Percentiles rank a stretch among this genome's conserved stretches.
Conservation (phyloP, 2,888 invertebrate genomes). For the Phyllotreta striolata region DNA sequence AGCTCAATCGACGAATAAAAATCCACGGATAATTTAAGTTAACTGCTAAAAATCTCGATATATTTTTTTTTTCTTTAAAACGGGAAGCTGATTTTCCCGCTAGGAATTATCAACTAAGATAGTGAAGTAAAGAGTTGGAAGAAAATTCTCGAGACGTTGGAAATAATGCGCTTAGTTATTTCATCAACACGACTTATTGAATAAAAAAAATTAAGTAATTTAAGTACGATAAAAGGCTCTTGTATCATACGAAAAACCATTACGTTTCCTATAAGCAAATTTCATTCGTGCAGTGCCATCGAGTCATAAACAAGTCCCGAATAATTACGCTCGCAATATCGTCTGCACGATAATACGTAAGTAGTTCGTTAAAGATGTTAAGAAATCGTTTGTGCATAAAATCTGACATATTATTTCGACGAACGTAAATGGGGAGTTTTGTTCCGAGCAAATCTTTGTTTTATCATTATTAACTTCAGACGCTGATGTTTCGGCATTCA, state of each 20-base stretch:
- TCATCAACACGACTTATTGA: slow-evolving; percentile 22
- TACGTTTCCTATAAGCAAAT: neutral
- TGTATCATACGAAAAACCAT: too few relatives aligned
- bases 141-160: slow-evolving; percentile 17
- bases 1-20: slow-evolving; percentile 5
- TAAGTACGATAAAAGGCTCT: neutral
- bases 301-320: slow-evolving; percentile 3
- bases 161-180: slow-evolving; percentile 25
- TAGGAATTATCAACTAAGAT: slow-evolving; percentile 10
- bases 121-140: slow-evolving; percentile 14
- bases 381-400: slow-evolving; percentile 56
- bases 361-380: slow-evolving; percentile 32
- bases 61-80: too few relatives aligned
- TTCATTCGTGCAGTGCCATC: slow-evolving; percentile 2
- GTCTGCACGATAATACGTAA: slow-evolving; percentile 33
- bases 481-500: slow-evolving; percentile 44
- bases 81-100: slow-evolving; percentile 13
- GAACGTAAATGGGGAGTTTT: slow-evolving; percentile 41
- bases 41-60: neutral
- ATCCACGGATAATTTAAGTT: neutral
- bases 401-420: slow-evolving; percentile 46
- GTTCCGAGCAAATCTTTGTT: slow-evolving; percentile 52
- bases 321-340: slow-evolving; percentile 18
- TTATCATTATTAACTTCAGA: slow-evolving; percentile 45
- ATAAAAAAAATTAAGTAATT: slow-evolving; percentile 2